Conservation (phyloP, 2,888 invertebrate species). For the Dione vanillae region DNA sequence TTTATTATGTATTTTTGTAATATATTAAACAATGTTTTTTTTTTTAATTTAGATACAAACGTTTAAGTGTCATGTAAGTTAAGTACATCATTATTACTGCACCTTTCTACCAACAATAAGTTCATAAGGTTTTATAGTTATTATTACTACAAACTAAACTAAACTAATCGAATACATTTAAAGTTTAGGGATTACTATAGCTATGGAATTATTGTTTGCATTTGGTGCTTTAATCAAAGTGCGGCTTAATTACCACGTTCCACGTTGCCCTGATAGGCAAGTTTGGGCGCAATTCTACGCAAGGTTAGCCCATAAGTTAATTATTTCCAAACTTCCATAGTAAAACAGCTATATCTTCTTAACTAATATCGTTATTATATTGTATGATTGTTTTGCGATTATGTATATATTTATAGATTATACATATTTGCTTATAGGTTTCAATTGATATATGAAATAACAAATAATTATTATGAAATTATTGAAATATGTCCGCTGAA, state of each 20-base stretch:
- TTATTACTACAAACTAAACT: neutral
- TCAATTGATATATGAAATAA: neutral
- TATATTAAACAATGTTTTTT: too few relatives aligned
- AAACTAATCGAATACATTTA: constrained; percentile 31
- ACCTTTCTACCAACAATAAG: too few relatives aligned
- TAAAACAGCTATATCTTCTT: constrained; percentile 6
- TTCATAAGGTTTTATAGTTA: neutral
- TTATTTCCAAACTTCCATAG: constrained; percentile 11
- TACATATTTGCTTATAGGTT: neutral
- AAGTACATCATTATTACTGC: too few relatives aligned
- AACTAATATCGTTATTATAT: constrained; percentile 10
- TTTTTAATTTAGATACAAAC: too few relatives aligned
- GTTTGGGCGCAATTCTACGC: neutral
- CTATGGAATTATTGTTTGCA: constrained; percentile 28
- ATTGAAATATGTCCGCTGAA: too few relatives aligned
- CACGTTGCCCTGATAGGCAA: constrained; percentile 35
- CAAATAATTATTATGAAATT: too few relatives aligned
- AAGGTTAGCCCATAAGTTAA: constrained; percentile 5
- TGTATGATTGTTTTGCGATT: neutral
- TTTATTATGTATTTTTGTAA: too few relatives aligned
- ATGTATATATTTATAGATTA: too few relatives aligned
- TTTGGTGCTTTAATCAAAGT: constrained; percentile 34
- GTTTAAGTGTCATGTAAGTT: too few relatives aligned
- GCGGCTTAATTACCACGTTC: constrained; percentile 32
- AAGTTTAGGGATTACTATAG: constrained; percentile 31